These are phyloP conservation scores for Megaceryle alcyon DNA, from an alignment of 2,797 vertebrate genomes.

Conservation along the genomic window DNA sequence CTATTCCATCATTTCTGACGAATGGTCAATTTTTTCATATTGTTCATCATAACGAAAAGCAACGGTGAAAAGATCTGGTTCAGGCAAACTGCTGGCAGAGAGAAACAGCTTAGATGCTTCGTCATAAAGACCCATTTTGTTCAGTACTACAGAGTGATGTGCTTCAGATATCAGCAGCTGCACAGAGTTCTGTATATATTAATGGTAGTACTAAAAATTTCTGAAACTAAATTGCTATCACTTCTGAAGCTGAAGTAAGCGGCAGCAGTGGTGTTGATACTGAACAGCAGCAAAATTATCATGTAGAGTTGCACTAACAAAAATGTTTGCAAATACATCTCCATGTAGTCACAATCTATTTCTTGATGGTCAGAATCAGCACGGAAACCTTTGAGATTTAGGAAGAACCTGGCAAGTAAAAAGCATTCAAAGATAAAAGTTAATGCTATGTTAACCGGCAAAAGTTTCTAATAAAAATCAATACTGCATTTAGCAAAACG, in stretches of 20 bases:
- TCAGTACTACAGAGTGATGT: background rate
- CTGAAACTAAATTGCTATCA: background rate
- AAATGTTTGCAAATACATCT: background rate
- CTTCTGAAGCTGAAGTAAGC: background rate
- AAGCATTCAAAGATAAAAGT: background rate
- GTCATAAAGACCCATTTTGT: background rate
- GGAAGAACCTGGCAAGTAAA: background rate
- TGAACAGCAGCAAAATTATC: background rate
- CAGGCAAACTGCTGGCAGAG: background rate
- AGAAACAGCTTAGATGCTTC: background rate
- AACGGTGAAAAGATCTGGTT: background rate
- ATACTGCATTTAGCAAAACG: background rate
- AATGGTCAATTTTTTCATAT: background rate
- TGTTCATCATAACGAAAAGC: background rate
- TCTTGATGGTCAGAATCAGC: background rate
- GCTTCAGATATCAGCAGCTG: background rate
- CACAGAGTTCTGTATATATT: background rate
- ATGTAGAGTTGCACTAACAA: background rate
- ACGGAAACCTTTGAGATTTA: background rate
- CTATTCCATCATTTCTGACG: background rate
- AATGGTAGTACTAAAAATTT: background rate
- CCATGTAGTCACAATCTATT: fast-evolving
- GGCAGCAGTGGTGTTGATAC: background rate
- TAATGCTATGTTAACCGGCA: background rate
- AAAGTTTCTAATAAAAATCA: background rate